phyloP scores from a whole-genome alignment of 2,797 vertebrate species.

The Sebastes variabilis region DNA sequence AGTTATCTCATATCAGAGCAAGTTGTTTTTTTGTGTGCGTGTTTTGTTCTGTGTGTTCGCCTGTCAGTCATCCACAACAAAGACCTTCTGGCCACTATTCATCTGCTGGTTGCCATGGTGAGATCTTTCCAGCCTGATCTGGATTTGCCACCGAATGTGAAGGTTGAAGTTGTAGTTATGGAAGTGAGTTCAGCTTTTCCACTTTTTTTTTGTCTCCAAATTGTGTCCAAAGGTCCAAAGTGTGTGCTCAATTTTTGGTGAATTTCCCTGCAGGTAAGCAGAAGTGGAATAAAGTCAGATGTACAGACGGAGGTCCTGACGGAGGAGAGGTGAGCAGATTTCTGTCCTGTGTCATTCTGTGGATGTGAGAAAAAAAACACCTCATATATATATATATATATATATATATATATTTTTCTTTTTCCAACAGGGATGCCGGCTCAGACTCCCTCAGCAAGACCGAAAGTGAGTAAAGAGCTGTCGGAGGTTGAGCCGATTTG shows the following conservation, averaged over 20 bases:
- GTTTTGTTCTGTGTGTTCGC: conserved; percentile 35
- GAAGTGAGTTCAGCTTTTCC: conserved; percentile 81
- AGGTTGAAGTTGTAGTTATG: conserved; percentile 85
- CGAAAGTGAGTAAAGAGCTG: conserved; percentile 69
- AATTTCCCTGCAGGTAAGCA: conserved; percentile 79
- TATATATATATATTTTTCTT: neutral
- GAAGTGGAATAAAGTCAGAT: conserved; percentile 84
- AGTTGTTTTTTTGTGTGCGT: conserved; percentile 4
- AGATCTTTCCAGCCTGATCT: conserved; percentile 85
- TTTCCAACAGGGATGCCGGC: conserved; percentile 39
- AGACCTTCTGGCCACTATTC: conserved; percentile 91
- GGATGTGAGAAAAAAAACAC: conserved; percentile 4
- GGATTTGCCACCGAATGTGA: conserved; percentile 84
- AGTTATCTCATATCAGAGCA: conserved; percentile 6
- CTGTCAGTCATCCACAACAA: conserved; percentile 89
- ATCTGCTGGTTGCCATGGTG: conserved; percentile 92
- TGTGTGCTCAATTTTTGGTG: neutral
- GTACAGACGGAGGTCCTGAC: conserved; percentile 85
- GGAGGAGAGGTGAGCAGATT: conserved; percentile 75
- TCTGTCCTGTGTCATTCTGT: neutral
- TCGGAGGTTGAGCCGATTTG: conserved; percentile 39
- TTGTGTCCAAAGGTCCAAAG: neutral
- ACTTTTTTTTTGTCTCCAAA: neutral
- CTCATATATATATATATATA: neutral
- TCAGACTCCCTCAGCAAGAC: conserved; percentile 39